Base-by-base conservation (phyloP, 2,888 invertebrate genomes). In the Leptothorax acervorum region DNA sequence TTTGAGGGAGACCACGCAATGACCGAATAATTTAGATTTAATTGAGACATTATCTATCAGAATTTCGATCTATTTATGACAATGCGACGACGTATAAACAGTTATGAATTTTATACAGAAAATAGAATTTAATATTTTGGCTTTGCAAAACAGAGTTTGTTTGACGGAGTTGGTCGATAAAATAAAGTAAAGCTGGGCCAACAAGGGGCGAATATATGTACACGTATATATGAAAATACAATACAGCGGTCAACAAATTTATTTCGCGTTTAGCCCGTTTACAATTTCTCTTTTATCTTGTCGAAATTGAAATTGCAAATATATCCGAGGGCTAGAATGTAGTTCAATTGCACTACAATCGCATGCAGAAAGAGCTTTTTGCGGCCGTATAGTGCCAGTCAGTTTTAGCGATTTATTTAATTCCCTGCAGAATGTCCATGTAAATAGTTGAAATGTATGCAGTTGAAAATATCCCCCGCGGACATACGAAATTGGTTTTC, bases 211-310 rank as follows among this genome's bases (percentile, higher is more conserved):
- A 48, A 73, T 60, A 28, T 35, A 48, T 60, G 79, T n/a, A n/a
- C n/a, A n/a, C n/a, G n/a, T 23, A 23, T 48, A 81, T 73, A 60
- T 73, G 60, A 73, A 81, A 60, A 73, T 73, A 81, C 79, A 81
- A 81, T 81, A 23, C 28, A 71, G 31, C 71, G 71, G 79, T 71
- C 79, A 60, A 79, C 71, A 73, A 81, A 81, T 81, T 81, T 81
- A 81, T 73, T 79, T 42, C 57, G 3, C 79, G 60, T 79, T 71
- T 79, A 73, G 71, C 23, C 79, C 31, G 71, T 73, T 60, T 71
- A 79, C 79, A 79, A 79, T 79, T 28, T 71, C 48, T 81, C 73
- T 81, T 81, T 81, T 81, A 81, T 73, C 79, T 60, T 23, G 79
- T 12, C 60, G 79, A 81, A 73, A 81, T 81, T 81, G 79, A 81